Percentiles rank a stretch among this genome's conserved stretches.
Evolutionary conservation across 2,797 vertebrate genomes (phyloP).

Genomic region (Notamacropus eugenii): DNA sequence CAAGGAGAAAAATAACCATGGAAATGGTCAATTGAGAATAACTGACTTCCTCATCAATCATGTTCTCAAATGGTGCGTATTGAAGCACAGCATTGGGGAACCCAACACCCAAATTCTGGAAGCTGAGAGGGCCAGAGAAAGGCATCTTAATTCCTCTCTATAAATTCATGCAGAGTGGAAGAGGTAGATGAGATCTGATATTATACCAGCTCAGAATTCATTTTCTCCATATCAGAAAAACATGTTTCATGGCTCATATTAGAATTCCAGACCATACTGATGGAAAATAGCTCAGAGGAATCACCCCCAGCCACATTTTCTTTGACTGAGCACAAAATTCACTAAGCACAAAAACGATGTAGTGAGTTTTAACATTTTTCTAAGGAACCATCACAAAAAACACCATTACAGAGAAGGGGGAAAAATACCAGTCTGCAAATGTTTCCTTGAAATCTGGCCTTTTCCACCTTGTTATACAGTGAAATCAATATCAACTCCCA

Average conservation of each 20-base stretch:
- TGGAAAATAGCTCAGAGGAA: conserved; percentile 74
- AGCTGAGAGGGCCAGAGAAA: conserved; percentile 64
- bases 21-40: conserved; percentile 63
- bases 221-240: conserved; percentile 69
- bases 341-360: conserved; percentile 79
- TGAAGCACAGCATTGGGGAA: conserved; percentile 63
- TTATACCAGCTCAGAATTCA: conserved; percentile 73
- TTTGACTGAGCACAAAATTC: conserved; percentile 80
- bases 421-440: conserved; percentile 79
- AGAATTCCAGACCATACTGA: conserved; percentile 69
- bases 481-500: conserved; percentile 82
- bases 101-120: conserved; percentile 71
- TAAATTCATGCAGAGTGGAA: conserved; percentile 75
- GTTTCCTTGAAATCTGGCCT: conserved; percentile 82
- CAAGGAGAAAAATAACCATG: conserved; percentile 67
- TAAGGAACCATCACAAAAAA: conserved; percentile 76
- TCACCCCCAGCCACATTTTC: conserved; percentile 77
- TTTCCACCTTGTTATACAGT: conserved; percentile 78
- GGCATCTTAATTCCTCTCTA: conserved; percentile 79
- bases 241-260: conserved; percentile 69
- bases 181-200: conserved; percentile 74
- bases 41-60: conserved; percentile 68
- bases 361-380: conserved; percentile 78
- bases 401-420: conserved; percentile 64
- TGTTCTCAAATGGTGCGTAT: conserved; percentile 48